A percentile compares a stretch with the other conserved stretches of the same genome.
These are phyloP conservation scores for Sturnus vulgaris DNA, from an alignment of 2,113 vertebrate genomes.

Conservation along the genomic window DNA sequence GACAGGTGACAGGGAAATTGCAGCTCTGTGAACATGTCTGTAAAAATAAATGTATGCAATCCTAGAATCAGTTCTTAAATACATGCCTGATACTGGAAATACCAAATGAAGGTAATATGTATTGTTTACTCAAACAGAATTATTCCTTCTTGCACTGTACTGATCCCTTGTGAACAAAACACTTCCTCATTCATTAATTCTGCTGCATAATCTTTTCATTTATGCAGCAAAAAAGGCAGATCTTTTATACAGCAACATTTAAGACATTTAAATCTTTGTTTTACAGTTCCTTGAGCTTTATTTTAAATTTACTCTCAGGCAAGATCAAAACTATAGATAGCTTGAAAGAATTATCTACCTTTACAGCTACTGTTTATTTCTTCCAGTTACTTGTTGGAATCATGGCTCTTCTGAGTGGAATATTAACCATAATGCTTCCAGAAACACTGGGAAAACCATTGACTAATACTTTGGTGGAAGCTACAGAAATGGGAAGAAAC, in stretches of 20 bases:
- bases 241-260: not conserved
- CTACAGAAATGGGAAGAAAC: constrained; percentile 69
- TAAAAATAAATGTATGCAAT: not conserved
- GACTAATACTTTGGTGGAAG: constrained; percentile 83
- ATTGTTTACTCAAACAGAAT: not conserved
- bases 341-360: not conserved
- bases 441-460: constrained; percentile 87
- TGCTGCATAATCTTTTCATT: not conserved
- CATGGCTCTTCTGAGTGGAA: constrained; percentile 83
- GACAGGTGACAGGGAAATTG: not conserved
- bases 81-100: not conserved
- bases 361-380: constrained; percentile 43
- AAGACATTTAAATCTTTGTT: not conserved
- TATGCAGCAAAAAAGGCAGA: not conserved
- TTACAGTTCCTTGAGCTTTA: not conserved
- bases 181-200: not conserved
- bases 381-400: constrained; percentile 85
- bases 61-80: not conserved
- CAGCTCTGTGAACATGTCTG: not conserved
- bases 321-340: not conserved
- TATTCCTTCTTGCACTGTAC: not conserved
- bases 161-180: not conserved
- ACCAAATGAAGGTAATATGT: not conserved
- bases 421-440: constrained; percentile 83
- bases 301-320: not conserved